phyloP scores from a whole-genome alignment of 2,797 vertebrate species.

The Poeciliopsis infans region DNA sequence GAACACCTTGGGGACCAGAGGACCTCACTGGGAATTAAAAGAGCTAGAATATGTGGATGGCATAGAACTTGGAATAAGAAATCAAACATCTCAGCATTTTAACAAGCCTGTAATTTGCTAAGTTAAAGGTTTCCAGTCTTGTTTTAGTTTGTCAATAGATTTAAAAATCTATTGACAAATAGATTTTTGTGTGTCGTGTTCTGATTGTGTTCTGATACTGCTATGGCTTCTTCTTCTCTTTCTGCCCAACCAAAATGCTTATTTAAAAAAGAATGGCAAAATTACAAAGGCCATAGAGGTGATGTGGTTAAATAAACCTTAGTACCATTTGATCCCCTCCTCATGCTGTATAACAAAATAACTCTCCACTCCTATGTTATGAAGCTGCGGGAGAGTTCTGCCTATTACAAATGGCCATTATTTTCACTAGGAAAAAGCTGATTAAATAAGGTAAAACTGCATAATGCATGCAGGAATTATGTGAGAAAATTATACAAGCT shows the following conservation, averaged over 20 bases:
- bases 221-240: neutral
- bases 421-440: neutral
- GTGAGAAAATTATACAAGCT: neutral
- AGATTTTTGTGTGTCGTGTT: too few species aligned
- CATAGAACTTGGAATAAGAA: slow-evolving; percentile 40
- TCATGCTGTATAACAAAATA: neutral
- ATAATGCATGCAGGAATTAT: neutral
- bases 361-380: neutral
- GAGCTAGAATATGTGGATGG: slow-evolving; percentile 28
- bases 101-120: neutral
- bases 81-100: slow-evolving; percentile 26
- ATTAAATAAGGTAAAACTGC: neutral
- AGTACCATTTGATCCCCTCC: neutral
- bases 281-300: neutral
- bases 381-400: neutral
- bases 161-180: too few species aligned
- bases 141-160: neutral
- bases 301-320: neutral
- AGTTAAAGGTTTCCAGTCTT: neutral
- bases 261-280: neutral
- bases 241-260: neutral
- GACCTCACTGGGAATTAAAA: slow-evolving; percentile 24
- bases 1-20: slow-evolving; percentile 13
- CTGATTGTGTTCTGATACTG: neutral
- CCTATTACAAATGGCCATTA: neutral